Evolutionary conservation across 2,888 invertebrate genomes (phyloP), one percentile per base, ranked within the genome.

Genomic region (Antheraea assamensis): DNA sequence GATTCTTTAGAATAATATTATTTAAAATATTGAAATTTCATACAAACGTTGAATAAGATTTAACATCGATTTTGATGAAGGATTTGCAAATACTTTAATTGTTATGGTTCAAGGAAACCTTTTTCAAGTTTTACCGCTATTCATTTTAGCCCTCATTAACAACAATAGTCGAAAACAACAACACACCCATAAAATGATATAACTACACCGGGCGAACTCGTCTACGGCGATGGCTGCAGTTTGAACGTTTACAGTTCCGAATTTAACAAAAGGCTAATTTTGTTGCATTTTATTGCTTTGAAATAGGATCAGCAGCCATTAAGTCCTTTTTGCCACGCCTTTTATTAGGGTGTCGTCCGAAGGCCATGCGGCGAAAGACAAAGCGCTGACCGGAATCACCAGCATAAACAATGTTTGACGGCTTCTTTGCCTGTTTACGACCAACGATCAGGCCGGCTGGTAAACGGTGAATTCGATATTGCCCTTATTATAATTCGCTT

Each of bases 341-440:
- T 94, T 93, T 94, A 94, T 94, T 91, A 92, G 93, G 94, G 93
- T 94, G 94, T 93, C 93, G 91, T 92, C 88, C 88, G 91, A 92
- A 92, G 90, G 91, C 90, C 88, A 85, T 78, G 92, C 92, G 92
- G 93, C 89, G 80, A 89, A 89, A 92, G 90, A 92, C 91, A 94
- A 94, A 94, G 93, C 90, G 81, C 79, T 88, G 90, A 87, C 90
- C 91, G 91, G 92, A 90, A 91, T 92, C 83, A 85, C 85, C 89
- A 87, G 85, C 92, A 93, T 93, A 94, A 93, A 94, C 92, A 92
- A 91, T 83, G 82, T 90, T 88, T 90, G 92, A 91, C 93, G 92
- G 93, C 88, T 88, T 90, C 91, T 92, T 92, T 90, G 90, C 87
- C 78, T 78, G 84, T 93, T 93, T 92, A 90, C 82, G 90, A 87